Conservation (phyloP, 1,140 invertebrate species). For the Pinna nobilis region DNA sequence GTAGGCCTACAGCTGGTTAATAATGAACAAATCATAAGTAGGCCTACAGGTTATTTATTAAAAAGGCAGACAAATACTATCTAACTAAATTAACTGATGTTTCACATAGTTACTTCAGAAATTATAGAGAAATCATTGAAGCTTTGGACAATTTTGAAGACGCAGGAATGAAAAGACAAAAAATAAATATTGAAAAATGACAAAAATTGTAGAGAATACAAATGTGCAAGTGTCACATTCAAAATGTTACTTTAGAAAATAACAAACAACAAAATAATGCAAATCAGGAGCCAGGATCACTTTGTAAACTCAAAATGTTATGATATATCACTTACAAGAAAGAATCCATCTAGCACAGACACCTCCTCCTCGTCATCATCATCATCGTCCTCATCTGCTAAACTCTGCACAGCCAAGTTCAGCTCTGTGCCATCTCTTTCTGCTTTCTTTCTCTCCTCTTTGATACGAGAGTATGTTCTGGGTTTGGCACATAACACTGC, state of each 20-base stretch:
- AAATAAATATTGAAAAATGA: too few species aligned
- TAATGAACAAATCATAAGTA: background rate
- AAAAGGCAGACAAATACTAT: too few species aligned
- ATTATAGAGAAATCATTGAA: background rate
- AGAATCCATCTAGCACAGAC: slow-evolving; percentile 71
- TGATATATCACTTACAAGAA: slow-evolving; percentile 71
- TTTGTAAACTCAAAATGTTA: too few species aligned
- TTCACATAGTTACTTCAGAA: background rate
- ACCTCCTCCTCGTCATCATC: slow-evolving; percentile 51
- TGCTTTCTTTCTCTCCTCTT: slow-evolving; percentile 64
- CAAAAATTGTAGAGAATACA: too few species aligned
- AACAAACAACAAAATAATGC: too few species aligned
- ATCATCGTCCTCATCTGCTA: slow-evolving; percentile 55
- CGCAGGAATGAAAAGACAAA: too few species aligned
- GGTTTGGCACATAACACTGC: slow-evolving; percentile 71
- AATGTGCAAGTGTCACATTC: too few species aligned
- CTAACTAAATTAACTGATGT: too few species aligned
- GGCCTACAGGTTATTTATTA: background rate
- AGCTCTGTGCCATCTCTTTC: slow-evolving; percentile 57
- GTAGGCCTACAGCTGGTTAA: slow-evolving; percentile 17
- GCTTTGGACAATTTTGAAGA: background rate
- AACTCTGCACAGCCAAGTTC: slow-evolving; percentile 38
- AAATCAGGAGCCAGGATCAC: too few species aligned
- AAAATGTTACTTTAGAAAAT: too few species aligned
- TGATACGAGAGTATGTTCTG: slow-evolving; percentile 68